A percentile compares a stretch with the other conserved stretches of the same genome.
Evolutionary conservation across 2,888 invertebrate species (phyloP).

Genomic region (Drosophila recens): DNA sequence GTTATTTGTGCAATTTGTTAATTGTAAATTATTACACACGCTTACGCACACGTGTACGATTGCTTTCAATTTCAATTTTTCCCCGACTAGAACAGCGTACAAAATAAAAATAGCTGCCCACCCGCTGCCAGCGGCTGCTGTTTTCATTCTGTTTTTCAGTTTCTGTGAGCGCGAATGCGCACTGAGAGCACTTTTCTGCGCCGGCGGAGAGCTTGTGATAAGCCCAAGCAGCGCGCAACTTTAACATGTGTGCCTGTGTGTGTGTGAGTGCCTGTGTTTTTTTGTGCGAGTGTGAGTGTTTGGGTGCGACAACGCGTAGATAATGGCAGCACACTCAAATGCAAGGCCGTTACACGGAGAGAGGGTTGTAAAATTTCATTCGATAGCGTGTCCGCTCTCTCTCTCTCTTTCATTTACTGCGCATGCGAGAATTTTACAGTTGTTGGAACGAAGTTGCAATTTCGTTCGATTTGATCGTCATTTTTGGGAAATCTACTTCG

Average conservation of each 20-base stretch:
- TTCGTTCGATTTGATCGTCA: slow-evolving; percentile 41
- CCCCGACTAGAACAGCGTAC: slow-evolving; percentile 48
- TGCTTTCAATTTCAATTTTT: slow-evolving; percentile 45
- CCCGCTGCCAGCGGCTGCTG: slow-evolving; percentile 59
- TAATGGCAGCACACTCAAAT: slow-evolving; percentile 37
- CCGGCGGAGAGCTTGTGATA: slow-evolving; percentile 68
- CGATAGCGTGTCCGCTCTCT: slow-evolving; percentile 2
- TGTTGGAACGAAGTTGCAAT: slow-evolving; percentile 22
- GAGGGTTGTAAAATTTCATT: slow-evolving; percentile 56
- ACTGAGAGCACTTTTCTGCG: slow-evolving; percentile 68
- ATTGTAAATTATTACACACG: slow-evolving; percentile 26
- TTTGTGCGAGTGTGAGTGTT: slow-evolving; percentile 9
- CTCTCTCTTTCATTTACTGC: slow-evolving; percentile 42
- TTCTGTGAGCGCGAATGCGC: slow-evolving; percentile 67
- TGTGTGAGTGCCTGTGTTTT: slow-evolving; percentile 4
- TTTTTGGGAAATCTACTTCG: slow-evolving; percentile 1
- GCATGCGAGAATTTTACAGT: slow-evolving; percentile 73
- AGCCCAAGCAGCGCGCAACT: slow-evolving; percentile 62
- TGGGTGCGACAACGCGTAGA: slow-evolving; percentile 34
- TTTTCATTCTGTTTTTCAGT: slow-evolving; percentile 47
- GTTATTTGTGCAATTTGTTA: slow-evolving; percentile 14
- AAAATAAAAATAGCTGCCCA: slow-evolving; percentile 71
- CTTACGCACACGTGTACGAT: slow-evolving; percentile 46
- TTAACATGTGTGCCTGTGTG: slow-evolving; percentile 49
- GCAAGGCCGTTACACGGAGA: slow-evolving; percentile 47